Conservation (phyloP, 1,140 invertebrate genomes). For the Bombyx mori region DNA sequence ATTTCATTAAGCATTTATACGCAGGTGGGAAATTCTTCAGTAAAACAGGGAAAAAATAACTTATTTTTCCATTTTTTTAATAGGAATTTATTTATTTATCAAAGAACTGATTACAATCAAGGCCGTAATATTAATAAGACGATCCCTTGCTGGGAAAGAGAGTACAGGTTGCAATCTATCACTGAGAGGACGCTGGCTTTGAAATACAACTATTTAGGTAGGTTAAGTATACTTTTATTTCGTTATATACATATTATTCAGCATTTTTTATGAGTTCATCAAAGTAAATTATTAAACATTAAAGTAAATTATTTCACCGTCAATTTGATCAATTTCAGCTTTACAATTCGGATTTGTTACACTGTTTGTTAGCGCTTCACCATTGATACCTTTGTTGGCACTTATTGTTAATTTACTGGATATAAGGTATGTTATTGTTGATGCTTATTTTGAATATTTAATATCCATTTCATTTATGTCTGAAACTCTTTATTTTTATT, state of each 20-base stretch:
- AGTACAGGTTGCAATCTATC: conserved; percentile 15
- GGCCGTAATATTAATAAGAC: neutral
- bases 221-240: neutral
- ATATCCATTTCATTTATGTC: no score
- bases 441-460: neutral
- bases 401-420: neutral
- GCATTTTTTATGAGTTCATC: no score
- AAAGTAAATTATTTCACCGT: no score
- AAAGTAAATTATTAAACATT: no score
- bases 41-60: no score
- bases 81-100: no score
- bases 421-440: neutral
- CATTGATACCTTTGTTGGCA: neutral
- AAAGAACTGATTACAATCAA: conserved; percentile 15
- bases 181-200: conserved; percentile 10
- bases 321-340: neutral
- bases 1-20: no score
- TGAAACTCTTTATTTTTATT: no score
- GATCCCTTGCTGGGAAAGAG: conserved; percentile 20
- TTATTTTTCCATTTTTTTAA: no score
- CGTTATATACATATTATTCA: no score
- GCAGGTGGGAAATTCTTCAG: no score
- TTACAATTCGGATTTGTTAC: neutral
- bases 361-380: neutral
- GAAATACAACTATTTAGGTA: conserved; percentile 13